Conservation (phyloP, 2,113 vertebrate species). For the Coryphaenoides rupestris region DNA sequence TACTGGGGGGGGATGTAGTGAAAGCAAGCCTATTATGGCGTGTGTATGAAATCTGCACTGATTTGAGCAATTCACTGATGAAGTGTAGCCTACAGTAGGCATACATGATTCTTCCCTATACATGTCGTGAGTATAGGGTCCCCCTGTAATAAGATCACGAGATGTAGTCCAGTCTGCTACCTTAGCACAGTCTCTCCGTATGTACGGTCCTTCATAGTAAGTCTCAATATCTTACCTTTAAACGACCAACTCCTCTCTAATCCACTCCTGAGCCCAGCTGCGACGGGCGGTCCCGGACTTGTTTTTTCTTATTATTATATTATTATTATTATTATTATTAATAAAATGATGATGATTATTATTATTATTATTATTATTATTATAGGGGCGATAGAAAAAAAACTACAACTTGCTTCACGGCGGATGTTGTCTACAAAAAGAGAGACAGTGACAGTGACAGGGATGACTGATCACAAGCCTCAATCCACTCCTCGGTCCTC, state of each 20-base stretch:
- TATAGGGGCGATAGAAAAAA: not conserved
- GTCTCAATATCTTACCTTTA: conserved; percentile 47
- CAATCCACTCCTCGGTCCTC: conserved; percentile 29
- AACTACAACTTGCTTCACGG: conserved; percentile 35
- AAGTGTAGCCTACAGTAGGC: too few species aligned
- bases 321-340: too few species aligned
- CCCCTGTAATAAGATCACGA: conserved; percentile 25
- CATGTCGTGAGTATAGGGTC: too few species aligned
- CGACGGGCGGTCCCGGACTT: conserved; percentile 29
- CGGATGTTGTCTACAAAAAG: conserved; percentile 3
- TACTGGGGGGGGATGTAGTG: too few species aligned
- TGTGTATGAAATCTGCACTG: too few species aligned
- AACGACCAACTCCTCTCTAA: conserved; percentile 28
- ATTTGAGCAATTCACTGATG: too few species aligned
- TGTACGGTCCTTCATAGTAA: not conserved
- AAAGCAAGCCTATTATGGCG: too few species aligned
- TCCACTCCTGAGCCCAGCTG: conserved; percentile 45
- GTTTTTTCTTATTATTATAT: too few species aligned
- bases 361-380: too few species aligned
- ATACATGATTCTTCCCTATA: too few species aligned
- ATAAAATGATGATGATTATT: too few species aligned
- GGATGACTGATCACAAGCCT: conserved; percentile 12
- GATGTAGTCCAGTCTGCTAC: not conserved
- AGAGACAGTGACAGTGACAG: too few species aligned
- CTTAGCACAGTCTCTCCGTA: not conserved